Base-by-base conservation (phyloP, 2,113 vertebrate species). In the Dasyprocta punctata region DNA sequence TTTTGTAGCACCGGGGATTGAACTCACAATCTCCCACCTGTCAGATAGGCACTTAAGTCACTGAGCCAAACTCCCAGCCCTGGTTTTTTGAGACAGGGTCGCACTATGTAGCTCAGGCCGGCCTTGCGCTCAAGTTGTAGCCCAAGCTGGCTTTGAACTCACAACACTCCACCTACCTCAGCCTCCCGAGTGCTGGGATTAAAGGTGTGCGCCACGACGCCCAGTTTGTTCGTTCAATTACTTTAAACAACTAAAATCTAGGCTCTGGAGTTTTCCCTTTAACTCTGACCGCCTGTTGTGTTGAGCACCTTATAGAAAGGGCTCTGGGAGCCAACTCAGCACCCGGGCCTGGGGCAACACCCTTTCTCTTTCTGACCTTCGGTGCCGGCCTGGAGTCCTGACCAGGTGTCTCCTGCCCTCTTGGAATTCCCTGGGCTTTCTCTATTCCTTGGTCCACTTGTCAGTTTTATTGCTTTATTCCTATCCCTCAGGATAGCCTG, bases 161-260 rank as follows among this genome's bases (percentile, higher is more conserved):
- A n/a, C n/a, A n/a, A n/a, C n/a, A n/a, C n/a, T n/a, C n/a, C n/a
- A n/a, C n/a, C n/a, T n/a, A n/a, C n/a, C n/a, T n/a, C n/a, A n/a
- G n/a, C n/a, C n/a, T n/a, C n/a, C n/a, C n/a, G n/a, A n/a, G n/a
- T n/a, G n/a, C n/a, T n/a, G n/a, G n/a, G n/a, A n/a, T n/a, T n/a
- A n/a, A n/a, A n/a, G n/a, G n/a, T n/a, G n/a, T n/a, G n/a, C n/a
- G n/a, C n/a, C n/a, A n/a, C n/a, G n/a, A n/a, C n/a, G n/a, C n/a
- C n/a, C n/a, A n/a, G n/a, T n/a, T n/a, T n/a, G n/a, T 92, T 93
- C 41, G 58, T 60, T 89, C 28, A 85, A 13, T 86, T 94, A 82
- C 78, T 71, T 89, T 88, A 44, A 92, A 82, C 52, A 94, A 8
- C 16, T 92, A 11, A 86, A 93, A 26, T 86, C 26, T 67, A 60